These are phyloP conservation scores for Glaucidium brasilianum DNA, from an alignment of 2,113 vertebrate genomes.

Conservation along the genomic window DNA sequence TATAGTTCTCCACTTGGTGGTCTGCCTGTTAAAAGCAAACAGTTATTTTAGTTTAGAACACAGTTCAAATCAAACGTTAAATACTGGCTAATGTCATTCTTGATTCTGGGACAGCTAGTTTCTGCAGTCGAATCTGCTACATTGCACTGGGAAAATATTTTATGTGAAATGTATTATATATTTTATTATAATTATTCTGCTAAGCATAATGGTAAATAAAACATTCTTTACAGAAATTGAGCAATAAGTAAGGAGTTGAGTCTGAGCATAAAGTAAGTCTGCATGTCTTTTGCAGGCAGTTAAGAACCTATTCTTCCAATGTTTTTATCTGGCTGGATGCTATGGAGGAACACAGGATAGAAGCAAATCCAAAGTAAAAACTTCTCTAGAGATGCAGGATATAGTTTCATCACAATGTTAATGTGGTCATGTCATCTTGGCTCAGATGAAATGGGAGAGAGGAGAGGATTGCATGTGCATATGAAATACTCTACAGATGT, in stretches of 20 bases:
- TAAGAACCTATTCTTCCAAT: neutral
- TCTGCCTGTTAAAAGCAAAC: conserved; percentile 29
- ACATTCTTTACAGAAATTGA: neutral
- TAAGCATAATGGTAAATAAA: neutral
- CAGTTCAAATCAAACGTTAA: neutral
- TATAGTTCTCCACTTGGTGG: neutral
- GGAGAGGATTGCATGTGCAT: neutral
- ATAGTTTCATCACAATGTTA: neutral
- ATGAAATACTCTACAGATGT: neutral
- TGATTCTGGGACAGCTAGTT: neutral
- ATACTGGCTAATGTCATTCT: neutral
- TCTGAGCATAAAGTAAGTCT: neutral
- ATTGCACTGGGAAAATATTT: neutral
- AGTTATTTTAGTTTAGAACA: neutral
- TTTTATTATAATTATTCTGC: neutral
- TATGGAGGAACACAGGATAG: neutral
- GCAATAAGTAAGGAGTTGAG: neutral
- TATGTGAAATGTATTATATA: neutral
- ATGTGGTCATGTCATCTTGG: neutral
- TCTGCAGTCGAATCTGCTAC: neutral
- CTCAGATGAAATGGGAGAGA: neutral
- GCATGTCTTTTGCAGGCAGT: neutral
- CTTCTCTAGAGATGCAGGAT: neutral
- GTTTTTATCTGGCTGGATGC: neutral
- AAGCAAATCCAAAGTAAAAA: neutral